Conservation (phyloP, 2,797 vertebrate genomes). For the Simalia tracyae region DNA sequence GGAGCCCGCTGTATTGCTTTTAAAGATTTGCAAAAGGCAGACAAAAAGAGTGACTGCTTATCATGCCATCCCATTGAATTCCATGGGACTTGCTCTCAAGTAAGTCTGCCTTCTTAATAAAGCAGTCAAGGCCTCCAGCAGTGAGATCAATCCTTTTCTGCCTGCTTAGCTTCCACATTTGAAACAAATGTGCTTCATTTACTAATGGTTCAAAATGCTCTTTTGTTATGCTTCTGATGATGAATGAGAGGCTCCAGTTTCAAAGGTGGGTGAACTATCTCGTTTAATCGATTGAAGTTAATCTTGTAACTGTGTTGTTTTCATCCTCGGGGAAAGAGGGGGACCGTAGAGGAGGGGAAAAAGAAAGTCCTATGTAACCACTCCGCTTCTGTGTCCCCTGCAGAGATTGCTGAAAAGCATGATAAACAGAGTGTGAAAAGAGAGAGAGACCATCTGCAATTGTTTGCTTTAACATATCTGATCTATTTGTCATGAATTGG, state of each 20-base stretch:
- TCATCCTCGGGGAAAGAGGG: slow-evolving; percentile 16
- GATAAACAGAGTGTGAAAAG: not conserved
- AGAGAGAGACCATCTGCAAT: not conserved
- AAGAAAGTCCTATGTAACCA: not conserved
- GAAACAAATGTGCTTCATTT: slow-evolving; percentile 27
- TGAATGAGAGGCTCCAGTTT: slow-evolving; percentile 31
- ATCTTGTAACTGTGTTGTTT: slow-evolving; percentile 11
- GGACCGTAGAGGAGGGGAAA: not conserved
- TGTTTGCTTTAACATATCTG: not conserved
- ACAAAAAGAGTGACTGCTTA: not conserved
- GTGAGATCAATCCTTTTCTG: not conserved
- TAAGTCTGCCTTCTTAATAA: not conserved
- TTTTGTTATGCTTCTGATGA: slow-evolving; percentile 30
- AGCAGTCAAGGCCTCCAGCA: not conserved
- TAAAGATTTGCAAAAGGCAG: too few relatives aligned
- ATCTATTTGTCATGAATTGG: not conserved
- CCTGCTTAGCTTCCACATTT: not conserved
- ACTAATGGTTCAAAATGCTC: slow-evolving; percentile 19
- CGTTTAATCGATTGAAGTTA: slow-evolving; percentile 24
- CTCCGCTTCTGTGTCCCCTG: not conserved
- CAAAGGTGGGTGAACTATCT: not conserved
- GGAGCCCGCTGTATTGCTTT: too few relatives aligned
- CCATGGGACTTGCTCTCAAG: not conserved
- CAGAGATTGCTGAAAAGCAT: too few relatives aligned
- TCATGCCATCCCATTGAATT: not conserved